Percentiles rank a stretch among this genome's conserved stretches.
phyloP scores from a whole-genome alignment of 2,888 invertebrate species.

The Cerceris rybyensis region DNA sequence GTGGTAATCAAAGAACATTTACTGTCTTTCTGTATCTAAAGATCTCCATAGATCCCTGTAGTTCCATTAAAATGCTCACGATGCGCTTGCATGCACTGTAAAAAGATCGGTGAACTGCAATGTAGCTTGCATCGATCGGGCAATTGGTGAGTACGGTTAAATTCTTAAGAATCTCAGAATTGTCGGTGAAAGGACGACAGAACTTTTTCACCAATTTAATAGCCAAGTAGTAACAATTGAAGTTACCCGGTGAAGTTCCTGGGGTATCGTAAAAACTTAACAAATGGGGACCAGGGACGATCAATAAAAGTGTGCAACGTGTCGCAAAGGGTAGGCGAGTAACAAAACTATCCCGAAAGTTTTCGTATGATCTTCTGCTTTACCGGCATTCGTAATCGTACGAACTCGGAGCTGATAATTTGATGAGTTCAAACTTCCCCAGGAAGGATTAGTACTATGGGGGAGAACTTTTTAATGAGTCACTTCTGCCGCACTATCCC shows the following conservation, averaged over 20 bases:
- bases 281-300: constrained; percentile 33
- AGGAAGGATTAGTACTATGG: constrained; percentile 41
- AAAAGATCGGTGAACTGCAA: too few relatives aligned
- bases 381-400: constrained; percentile 34
- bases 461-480: constrained; percentile 61
- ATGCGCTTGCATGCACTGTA: too few relatives aligned
- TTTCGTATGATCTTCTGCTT: constrained; percentile 50
- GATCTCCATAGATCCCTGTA: too few relatives aligned
- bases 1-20: too few relatives aligned
- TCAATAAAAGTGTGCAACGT: constrained; percentile 30
- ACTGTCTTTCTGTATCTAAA: too few relatives aligned
- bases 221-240: background rate
- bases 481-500: constrained; percentile 14
- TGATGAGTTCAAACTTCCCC: constrained; percentile 42
- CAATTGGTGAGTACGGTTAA: too few relatives aligned
- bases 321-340: constrained; percentile 7
- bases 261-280: constrained; percentile 27
- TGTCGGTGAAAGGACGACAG: too few relatives aligned
- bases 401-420: constrained; percentile 49
- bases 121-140: too few relatives aligned
- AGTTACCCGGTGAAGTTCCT: background rate
- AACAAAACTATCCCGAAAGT: constrained; percentile 21
- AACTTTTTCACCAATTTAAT: too few relatives aligned
- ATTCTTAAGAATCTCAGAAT: too few relatives aligned
- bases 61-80: too few relatives aligned